phyloP scores from a whole-genome alignment of 2,113 vertebrate genomes.

The Heteronetta atricapilla region DNA sequence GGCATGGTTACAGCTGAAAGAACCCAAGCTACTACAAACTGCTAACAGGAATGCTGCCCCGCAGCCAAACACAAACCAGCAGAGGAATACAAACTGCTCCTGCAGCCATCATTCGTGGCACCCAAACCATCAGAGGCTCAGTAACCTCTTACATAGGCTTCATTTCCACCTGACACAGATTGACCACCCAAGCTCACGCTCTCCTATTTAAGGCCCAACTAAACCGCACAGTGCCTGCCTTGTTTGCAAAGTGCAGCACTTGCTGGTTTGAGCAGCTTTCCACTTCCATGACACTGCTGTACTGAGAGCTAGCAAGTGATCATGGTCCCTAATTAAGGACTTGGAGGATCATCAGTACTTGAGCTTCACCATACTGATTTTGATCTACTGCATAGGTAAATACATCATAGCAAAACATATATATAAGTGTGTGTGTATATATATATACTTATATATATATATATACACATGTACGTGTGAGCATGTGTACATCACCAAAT shows the following conservation, averaged over 20 bases:
- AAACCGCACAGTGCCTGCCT: background rate
- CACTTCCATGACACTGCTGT: accelerated
- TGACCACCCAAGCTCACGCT: accelerated
- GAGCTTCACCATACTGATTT: constrained; percentile 29
- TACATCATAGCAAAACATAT: constrained; percentile 37
- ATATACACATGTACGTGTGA: background rate
- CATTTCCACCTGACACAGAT: background rate
- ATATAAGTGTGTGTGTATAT: background rate
- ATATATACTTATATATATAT: background rate
- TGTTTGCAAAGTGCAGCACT: background rate
- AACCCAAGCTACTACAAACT: background rate
- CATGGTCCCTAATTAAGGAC: background rate
- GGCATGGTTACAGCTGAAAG: background rate
- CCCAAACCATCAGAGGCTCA: background rate
- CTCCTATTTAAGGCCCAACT: background rate
- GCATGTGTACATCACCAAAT: background rate
- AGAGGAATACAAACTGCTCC: background rate
- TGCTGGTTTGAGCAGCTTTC: background rate
- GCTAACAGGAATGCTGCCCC: background rate
- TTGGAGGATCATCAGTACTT: background rate
- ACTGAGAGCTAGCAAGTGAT: background rate
- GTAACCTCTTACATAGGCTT: background rate
- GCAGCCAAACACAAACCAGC: constrained; percentile 23
- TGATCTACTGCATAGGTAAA: constrained; percentile 59
- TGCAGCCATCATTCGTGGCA: background rate